Conservation (phyloP, 1,140 invertebrate genomes). For the Leptestheria dahalacensis region DNA sequence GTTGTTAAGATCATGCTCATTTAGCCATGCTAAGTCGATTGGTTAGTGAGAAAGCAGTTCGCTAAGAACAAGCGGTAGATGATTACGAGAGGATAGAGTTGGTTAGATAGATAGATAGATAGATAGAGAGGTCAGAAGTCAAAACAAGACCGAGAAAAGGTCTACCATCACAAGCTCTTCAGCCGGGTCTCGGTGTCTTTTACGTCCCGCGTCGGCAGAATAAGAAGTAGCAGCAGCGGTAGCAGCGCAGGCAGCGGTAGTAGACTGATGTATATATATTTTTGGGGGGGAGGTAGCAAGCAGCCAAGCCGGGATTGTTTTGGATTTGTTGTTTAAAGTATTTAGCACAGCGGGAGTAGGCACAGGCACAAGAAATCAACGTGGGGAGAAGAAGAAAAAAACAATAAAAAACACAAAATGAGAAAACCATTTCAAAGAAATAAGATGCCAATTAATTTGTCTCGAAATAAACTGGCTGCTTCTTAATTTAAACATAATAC, state of each 20-base stretch:
- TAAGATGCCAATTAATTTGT: not conserved
- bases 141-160: not conserved
- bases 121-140: too few species aligned
- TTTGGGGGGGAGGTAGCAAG: not conserved
- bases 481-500: too few species aligned
- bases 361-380: not conserved
- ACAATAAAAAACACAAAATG: slow-evolving; percentile 17
- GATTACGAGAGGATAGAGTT: too few species aligned
- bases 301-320: not conserved
- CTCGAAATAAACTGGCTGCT: too few species aligned
- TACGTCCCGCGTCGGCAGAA: not conserved
- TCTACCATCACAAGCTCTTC: not conserved
- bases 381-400: slow-evolving; percentile 9
- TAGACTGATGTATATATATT: not conserved
- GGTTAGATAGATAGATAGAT: too few species aligned
- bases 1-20: too few species aligned
- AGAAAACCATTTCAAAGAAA: slow-evolving; percentile 13
- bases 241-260: not conserved
- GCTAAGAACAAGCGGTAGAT: too few species aligned
- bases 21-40: too few species aligned
- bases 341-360: too few species aligned
- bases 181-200: not conserved
- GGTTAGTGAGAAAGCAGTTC: too few species aligned
- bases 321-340: too few species aligned
- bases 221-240: not conserved